These are phyloP conservation scores for Oxyruncus cristatus DNA, from an alignment of 2,113 vertebrate species.

Conservation along the genomic window DNA sequence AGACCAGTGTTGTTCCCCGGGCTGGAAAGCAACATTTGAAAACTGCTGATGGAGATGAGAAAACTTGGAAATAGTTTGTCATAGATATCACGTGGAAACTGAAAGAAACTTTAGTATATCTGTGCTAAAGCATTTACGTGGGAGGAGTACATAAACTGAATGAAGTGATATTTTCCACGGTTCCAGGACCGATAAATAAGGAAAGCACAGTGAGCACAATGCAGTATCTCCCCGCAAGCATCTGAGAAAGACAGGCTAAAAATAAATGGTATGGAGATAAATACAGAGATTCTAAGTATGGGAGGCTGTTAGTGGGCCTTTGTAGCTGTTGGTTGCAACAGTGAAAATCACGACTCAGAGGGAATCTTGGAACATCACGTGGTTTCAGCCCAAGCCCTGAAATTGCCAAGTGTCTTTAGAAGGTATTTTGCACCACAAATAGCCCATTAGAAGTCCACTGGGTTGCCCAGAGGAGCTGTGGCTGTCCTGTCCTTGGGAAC, in stretches of 20 bases:
- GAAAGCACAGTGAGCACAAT: neutral
- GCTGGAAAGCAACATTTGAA: neutral
- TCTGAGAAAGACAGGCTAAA: constrained; percentile 1
- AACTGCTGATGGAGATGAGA: neutral
- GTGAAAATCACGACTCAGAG: neutral
- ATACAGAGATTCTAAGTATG: neutral
- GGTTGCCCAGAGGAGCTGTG: neutral
- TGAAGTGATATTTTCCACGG: neutral
- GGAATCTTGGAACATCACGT: neutral
- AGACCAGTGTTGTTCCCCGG: neutral
- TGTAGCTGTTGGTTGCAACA: neutral
- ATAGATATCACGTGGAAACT: neutral
- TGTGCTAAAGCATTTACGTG: neutral
- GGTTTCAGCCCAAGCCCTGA: neutral
- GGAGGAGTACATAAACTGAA: neutral
- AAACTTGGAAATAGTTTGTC: neutral
- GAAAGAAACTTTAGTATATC: neutral
- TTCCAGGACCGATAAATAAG: neutral
- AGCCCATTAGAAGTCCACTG: neutral
- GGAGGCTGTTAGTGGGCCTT: neutral
- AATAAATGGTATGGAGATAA: constrained; percentile 17
- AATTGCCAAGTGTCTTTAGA: neutral
- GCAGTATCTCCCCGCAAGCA: neutral
- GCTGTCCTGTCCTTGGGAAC: neutral
- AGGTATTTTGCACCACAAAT: neutral